These are phyloP conservation scores for Pandion haliaetus DNA, from an alignment of 2,113 vertebrate species.

Conservation along the genomic window DNA sequence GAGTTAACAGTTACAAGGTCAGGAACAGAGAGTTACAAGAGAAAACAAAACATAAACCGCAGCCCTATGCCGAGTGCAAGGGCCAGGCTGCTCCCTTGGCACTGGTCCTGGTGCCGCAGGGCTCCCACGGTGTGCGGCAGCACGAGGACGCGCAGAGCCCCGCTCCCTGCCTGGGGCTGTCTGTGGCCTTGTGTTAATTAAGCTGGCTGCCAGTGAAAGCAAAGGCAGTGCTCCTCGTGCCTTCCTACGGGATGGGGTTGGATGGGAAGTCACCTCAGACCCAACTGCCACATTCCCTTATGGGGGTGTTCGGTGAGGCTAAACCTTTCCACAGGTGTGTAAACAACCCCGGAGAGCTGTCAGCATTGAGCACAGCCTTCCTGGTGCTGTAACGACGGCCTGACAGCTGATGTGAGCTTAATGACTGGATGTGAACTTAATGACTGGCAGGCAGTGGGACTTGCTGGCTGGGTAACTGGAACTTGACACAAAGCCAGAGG, in stretches of 20 bases:
- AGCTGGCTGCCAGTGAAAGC: fast-evolving
- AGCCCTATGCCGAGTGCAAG: fast-evolving
- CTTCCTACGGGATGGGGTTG: fast-evolving
- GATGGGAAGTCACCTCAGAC: background rate
- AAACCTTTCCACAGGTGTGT: background rate
- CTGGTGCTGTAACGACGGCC: fast-evolving
- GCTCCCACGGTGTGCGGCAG: fast-evolving
- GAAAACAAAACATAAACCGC: background rate
- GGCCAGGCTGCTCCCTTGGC: background rate
- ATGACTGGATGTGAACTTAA: background rate
- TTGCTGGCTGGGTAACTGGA: background rate
- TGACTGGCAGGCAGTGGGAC: background rate
- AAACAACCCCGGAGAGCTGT: background rate
- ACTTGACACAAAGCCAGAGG: background rate
- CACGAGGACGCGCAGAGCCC: background rate
- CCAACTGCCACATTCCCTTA: fast-evolving
- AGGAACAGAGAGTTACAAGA: background rate
- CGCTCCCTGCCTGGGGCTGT: background rate
- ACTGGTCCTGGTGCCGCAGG: fast-evolving
- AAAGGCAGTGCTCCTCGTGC: background rate
- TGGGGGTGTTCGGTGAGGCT: background rate
- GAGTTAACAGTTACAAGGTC: background rate
- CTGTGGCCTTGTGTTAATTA: fast-evolving
- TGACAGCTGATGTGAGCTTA: background rate
- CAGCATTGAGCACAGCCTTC: background rate